Evolutionary conservation across 2,888 invertebrate genomes (phyloP).

Genomic region (Apamea crenata): DNA sequence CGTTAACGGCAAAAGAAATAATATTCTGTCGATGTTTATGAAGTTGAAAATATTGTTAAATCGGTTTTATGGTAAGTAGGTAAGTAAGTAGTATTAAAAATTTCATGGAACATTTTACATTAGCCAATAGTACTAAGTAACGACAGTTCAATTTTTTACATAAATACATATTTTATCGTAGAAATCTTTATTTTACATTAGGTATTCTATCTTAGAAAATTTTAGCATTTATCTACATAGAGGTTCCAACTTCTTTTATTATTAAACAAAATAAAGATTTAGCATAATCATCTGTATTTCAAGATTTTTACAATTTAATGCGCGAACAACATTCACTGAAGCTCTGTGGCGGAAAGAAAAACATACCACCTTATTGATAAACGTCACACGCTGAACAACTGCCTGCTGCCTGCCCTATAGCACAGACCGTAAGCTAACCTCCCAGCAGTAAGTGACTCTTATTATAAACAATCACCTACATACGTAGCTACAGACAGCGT

Average conservation of each 20-base stretch:
- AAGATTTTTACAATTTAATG: slow-evolving; percentile 64
- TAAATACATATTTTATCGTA: slow-evolving; percentile 86
- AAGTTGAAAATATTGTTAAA: slow-evolving; percentile 76
- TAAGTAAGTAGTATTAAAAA: slow-evolving; percentile 71
- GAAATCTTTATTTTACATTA: slow-evolving; percentile 83
- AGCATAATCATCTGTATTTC: slow-evolving; percentile 63
- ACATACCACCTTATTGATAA: slow-evolving; percentile 65
- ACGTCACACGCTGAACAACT: slow-evolving; percentile 34
- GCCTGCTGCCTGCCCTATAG: not conserved
- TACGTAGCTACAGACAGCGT: slow-evolving; percentile 30
- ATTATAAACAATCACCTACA: slow-evolving; percentile 29
- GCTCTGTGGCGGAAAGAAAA: slow-evolving; percentile 80
- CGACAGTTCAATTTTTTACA: slow-evolving; percentile 82
- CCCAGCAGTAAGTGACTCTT: slow-evolving; percentile 27
- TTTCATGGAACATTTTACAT: slow-evolving; percentile 72
- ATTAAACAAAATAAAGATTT: slow-evolving; percentile 63
- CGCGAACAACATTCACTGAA: slow-evolving; percentile 83
- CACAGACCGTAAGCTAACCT: slow-evolving; percentile 7
- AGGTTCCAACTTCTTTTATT: slow-evolving; percentile 65
- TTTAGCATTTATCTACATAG: slow-evolving; percentile 71
- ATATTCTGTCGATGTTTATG: slow-evolving; percentile 86
- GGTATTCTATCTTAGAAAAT: slow-evolving; percentile 76
- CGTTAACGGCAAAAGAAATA: slow-evolving; percentile 85
- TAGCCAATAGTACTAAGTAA: slow-evolving; percentile 76
- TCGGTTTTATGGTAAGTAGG: slow-evolving; percentile 64